Evolutionary conservation across 2,113 vertebrate species (phyloP).

Genomic region (Dasyornis broadbenti): DNA sequence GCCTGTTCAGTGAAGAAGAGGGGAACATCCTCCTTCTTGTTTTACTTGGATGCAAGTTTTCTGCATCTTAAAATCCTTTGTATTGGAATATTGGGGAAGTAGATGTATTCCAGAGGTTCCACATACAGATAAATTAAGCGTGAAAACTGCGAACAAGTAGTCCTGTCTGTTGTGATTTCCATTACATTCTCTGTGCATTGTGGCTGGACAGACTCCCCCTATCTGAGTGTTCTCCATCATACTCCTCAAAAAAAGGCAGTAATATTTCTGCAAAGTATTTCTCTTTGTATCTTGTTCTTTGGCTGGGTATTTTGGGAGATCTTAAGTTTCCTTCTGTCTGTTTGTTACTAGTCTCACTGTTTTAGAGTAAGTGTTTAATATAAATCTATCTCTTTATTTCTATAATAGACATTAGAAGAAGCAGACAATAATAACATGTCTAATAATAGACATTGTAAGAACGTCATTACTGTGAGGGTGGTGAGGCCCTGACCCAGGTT

Average conservation of each 20-base stretch:
- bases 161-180: not conserved
- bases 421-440: not conserved
- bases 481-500: not conserved
- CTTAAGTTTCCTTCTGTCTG: not conserved
- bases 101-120: not conserved
- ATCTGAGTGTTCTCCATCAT: not conserved
- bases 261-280: not conserved
- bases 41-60: not conserved
- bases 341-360: not conserved
- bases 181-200: not conserved
- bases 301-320: not conserved
- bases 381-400: slow-evolving; percentile 5
- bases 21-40: not conserved
- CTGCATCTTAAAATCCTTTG: not conserved
- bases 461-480: not conserved
- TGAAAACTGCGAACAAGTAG: not conserved
- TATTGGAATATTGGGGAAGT: not conserved
- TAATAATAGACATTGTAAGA: not conserved
- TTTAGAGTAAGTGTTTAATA: slow-evolving; percentile 8
- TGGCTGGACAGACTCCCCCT: not conserved
- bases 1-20: not conserved
- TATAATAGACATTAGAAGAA: not conserved
- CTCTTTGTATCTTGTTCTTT: not conserved
- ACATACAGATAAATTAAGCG: not conserved
- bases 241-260: not conserved